Evolutionary conservation across 2,797 vertebrate species (phyloP).

Genomic region (Streptopelia turtur): DNA sequence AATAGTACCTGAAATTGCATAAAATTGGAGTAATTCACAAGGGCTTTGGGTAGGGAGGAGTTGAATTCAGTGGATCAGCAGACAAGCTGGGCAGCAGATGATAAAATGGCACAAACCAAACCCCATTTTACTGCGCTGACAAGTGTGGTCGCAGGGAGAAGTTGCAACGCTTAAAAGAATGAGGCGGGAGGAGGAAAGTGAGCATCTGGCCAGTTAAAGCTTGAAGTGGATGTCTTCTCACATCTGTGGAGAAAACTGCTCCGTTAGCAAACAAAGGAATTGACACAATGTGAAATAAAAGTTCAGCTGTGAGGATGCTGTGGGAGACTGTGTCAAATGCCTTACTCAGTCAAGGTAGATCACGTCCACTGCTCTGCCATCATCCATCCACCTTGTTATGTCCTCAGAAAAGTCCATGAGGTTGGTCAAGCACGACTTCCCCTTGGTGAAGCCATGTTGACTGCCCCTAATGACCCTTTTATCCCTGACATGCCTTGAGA

Average conservation of each 20-base stretch:
- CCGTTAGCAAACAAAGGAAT: not conserved
- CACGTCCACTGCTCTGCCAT: no score
- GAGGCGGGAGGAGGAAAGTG: not conserved
- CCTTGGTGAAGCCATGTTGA: no score
- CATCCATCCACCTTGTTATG: no score
- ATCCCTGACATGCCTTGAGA: no score
- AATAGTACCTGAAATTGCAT: fast-evolving
- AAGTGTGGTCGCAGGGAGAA: not conserved
- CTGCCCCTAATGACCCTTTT: no score
- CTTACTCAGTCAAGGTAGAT: no score
- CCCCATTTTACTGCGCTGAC: not conserved
- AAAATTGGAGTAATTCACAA: not conserved
- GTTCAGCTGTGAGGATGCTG: no score
- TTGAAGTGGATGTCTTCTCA: not conserved
- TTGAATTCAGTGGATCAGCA: not conserved
- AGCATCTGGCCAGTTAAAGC: not conserved
- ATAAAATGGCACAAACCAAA: not conserved
- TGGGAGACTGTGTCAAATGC: no score
- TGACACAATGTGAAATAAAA: not conserved
- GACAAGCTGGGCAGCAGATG: not conserved
- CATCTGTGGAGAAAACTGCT: not conserved
- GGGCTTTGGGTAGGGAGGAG: not conserved
- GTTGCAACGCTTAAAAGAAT: not conserved
- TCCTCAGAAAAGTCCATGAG: no score
- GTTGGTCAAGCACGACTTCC: no score